Base-by-base conservation (phyloP, 2,113 vertebrate genomes). In the Ibidorhyncha struthersii region DNA sequence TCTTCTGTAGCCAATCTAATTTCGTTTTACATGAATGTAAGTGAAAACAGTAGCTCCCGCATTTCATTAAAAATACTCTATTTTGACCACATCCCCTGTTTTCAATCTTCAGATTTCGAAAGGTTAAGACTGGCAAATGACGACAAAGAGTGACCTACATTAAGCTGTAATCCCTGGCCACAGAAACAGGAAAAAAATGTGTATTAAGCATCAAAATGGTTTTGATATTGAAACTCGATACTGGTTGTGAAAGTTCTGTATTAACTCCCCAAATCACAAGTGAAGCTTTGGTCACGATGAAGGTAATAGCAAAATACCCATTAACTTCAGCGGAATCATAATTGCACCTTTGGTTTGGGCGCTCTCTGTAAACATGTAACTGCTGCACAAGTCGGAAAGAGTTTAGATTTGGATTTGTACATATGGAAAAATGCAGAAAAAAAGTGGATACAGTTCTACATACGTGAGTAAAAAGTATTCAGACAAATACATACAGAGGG, bases 1-100 rank as follows among this genome's bases (percentile, higher is more conserved):
- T 53, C 74, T 96, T 81, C 93, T 74, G 61, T 30, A 95, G 93
- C 86, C 93, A 88, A 90, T n/a, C 61, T 89, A 27, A 71, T 90
- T 80, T 43, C 61, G 65, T 86, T 96, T 82, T 32, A 47, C 43
- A 41, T 1, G 19, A 79, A 43, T 49, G 16, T 3, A 55, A 93
- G 56, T 55, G 83, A 78, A 81, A 76, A 49, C 67, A 55, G 41
- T 0, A 4, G 47, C 82, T 94, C 91, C 56, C 40, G 30, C 26
- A 47, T 12, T 58, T 30, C 47, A 88, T 25, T 59, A 77, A 72
- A 84, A 87, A 70, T 6, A 18, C 29, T 4, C 2, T 16, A 21
- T 6, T 67, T 73, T 49, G 67, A 61, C 82, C 53, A 1, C 14
- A 47, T 34, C 52, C 30, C 81, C 79, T 38, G 36, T 29, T 77